A percentile compares a stretch with the other conserved stretches of the same genome.
phyloP scores from a whole-genome alignment of 2,113 vertebrate genomes.

The Anser cygnoides region DNA sequence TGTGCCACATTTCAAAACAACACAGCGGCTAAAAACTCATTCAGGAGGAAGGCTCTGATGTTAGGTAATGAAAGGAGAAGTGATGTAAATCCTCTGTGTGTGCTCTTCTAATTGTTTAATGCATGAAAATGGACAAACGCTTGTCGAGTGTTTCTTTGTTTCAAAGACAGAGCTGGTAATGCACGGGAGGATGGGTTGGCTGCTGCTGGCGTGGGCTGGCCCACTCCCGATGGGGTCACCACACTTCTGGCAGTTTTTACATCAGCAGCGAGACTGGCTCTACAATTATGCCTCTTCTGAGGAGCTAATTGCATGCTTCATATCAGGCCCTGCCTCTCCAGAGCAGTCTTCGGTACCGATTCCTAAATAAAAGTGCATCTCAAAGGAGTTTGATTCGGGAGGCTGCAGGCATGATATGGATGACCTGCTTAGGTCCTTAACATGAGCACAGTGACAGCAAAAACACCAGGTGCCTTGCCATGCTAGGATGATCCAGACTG shows the following conservation, averaged over 20 bases:
- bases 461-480: background rate
- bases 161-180: background rate
- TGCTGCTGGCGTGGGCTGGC: background rate
- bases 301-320: background rate
- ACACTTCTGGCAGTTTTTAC: background rate
- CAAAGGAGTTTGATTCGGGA: background rate
- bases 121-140: background rate
- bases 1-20: background rate
- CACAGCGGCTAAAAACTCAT: conserved; percentile 38
- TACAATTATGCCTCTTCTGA: background rate
- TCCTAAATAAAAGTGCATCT: background rate
- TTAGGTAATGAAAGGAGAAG: background rate
- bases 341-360: background rate
- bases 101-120: background rate
- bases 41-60: background rate
- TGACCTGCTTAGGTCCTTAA: background rate
- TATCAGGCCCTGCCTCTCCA: background rate
- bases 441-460: background rate
- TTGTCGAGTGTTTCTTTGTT: background rate
- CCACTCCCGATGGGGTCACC: accelerated
- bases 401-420: background rate
- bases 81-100: conserved; percentile 5
- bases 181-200: accelerated
- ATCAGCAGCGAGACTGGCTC: background rate
- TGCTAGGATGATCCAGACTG: background rate